Evolutionary conservation across 2,888 invertebrate species (phyloP), one percentile per base, ranked within the genome.

Genomic region (Ectemnius continuus): DNA sequence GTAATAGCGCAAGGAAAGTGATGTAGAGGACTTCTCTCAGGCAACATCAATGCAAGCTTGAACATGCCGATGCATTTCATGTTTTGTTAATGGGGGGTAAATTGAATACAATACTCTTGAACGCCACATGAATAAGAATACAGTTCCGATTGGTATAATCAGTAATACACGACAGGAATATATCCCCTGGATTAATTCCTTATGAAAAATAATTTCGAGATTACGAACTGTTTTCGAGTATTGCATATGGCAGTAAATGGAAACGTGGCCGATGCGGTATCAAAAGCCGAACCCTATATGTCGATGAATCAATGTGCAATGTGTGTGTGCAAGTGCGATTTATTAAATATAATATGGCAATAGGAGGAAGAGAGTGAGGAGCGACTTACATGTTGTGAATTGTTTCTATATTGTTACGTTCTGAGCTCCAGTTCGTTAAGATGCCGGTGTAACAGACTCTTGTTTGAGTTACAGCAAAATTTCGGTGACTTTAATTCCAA

Each of bases 381-480:
- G 76, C 83, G 80, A 90, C 90, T 90, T 90, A 90, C 90, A 90
- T 90, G 89, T 86, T 87, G 88, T 86, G 87, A 90, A 90, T 88
- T 89, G 88, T 90, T 88, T 88, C 86, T 87, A 86, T 76, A 88
- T 88, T 89, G 89, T 89, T 91, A 91, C 87, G 89, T 90, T 91
- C 88, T 90, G 90, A 90, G 90, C 90, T 91, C 91, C 90, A 91
- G 90, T 90, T 90, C 90, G 84, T 91, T 90, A 88, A 91, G 90
- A 86, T 90, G 91, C 85, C 91, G 91, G 81, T 91, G 91, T 89
- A 91, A 89, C 90, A 91, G 87, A 89, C 89, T 90, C 90, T 91
- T 90, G 90, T 90, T 91, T 86, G 91, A 88, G 88, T 91, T 90
- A 91, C 90, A 90, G 90, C 91, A 90, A 90, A 91, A 91, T 91